These are phyloP conservation scores for Crotalus tigris DNA, from an alignment of 2,113 vertebrate genomes.

Conservation along the genomic window DNA sequence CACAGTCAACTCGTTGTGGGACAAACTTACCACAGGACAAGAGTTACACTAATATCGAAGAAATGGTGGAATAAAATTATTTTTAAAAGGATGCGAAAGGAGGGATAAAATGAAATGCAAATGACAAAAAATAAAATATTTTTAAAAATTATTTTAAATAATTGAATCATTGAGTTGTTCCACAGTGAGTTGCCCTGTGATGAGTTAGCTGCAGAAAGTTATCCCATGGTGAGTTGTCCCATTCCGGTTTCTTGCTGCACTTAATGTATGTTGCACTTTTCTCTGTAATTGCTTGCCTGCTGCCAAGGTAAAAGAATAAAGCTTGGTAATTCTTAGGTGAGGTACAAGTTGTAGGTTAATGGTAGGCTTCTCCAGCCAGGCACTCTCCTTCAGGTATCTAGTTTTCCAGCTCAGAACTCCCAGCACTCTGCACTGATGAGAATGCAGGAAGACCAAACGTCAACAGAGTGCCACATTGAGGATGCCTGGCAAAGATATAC, in stretches of 20 bases:
- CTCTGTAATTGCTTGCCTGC: neutral
- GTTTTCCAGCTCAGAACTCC: neutral
- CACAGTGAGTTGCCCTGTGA: neutral
- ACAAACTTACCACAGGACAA: neutral
- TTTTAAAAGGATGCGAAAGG: neutral
- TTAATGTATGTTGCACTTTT: neutral
- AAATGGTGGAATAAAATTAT: neutral
- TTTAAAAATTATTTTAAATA: neutral
- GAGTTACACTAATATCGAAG: neutral
- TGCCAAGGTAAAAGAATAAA: neutral
- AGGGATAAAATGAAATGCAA: neutral
- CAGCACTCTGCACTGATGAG: neutral
- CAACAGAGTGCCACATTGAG: neutral
- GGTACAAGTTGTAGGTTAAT: neutral
- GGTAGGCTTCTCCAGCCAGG: neutral
- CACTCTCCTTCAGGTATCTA: neutral
- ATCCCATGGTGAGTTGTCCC: rapidly evolving
- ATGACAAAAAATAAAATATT: neutral
- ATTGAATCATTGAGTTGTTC: neutral
- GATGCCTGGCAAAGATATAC: neutral
- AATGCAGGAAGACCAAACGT: neutral
- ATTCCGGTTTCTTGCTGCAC: neutral
- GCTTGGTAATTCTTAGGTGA: neutral
- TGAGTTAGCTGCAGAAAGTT: neutral
- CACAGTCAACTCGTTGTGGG: no score